These are phyloP conservation scores for Alectura lathami DNA, from an alignment of 2,113 vertebrate species.

Conservation along the genomic window DNA sequence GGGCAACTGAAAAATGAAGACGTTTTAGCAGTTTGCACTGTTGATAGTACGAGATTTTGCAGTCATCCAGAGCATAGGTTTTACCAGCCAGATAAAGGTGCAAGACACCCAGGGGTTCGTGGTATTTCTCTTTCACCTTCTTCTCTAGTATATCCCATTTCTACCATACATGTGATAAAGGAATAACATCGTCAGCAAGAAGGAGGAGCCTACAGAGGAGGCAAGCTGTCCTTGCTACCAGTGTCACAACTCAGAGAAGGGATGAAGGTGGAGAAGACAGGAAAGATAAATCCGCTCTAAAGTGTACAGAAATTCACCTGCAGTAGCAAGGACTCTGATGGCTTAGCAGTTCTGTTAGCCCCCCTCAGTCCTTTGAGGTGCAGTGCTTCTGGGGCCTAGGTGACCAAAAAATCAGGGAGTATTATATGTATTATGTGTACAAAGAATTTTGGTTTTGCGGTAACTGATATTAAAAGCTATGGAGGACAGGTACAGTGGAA, in stretches of 20 bases:
- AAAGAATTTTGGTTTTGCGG: not conserved
- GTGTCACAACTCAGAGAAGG: not conserved
- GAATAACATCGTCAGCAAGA: not conserved
- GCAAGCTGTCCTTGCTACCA: not conserved
- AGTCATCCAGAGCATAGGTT: not conserved
- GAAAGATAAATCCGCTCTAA: not conserved
- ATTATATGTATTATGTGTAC: not conserved
- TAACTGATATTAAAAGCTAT: not conserved
- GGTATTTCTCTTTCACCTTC: not conserved
- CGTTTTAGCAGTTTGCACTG: not conserved
- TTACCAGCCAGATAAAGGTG: not conserved
- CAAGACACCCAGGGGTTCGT: not conserved
- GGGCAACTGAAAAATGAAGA: not conserved
- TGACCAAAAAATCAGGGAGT: not conserved
- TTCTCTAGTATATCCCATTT: not conserved
- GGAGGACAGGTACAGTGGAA: not conserved
- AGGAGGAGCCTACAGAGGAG: not conserved
- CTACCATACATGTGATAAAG: not conserved
- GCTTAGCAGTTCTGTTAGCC: not conserved
- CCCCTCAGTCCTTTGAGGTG: not conserved
- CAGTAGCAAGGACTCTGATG: not conserved
- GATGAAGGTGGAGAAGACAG: rapidly evolving
- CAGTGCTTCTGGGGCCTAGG: not conserved
- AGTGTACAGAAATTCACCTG: not conserved
- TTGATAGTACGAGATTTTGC: not conserved